Percentiles rank a stretch among this genome's conserved stretches.
Conservation (phyloP, 2,888 invertebrate genomes). For the Dryadula phaetusa region DNA sequence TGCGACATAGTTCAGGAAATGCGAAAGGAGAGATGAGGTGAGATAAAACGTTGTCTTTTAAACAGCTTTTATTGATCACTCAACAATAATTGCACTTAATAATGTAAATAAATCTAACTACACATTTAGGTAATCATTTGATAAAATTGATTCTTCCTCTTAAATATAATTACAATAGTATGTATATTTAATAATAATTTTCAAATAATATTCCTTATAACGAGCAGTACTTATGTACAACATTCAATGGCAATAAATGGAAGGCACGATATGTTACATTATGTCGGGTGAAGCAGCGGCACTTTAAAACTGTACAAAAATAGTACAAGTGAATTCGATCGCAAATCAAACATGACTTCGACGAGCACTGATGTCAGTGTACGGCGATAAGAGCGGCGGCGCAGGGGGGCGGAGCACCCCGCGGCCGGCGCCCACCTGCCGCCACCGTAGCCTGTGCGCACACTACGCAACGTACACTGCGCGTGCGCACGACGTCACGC, state of each 20-base stretch:
- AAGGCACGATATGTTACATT: slow-evolving; percentile 51
- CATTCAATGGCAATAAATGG: slow-evolving; percentile 51
- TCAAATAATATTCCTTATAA: slow-evolving; percentile 50
- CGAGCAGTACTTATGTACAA: slow-evolving; percentile 52
- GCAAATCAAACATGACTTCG: slow-evolving; percentile 44
- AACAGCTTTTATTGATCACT: slow-evolving; percentile 66
- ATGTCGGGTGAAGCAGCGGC: slow-evolving; percentile 48
- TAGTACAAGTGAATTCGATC: slow-evolving; percentile 43
- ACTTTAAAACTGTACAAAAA: slow-evolving; percentile 46
- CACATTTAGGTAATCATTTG: slow-evolving; percentile 75
- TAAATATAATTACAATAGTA: slow-evolving; percentile 52
- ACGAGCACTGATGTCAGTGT: slow-evolving; percentile 43
- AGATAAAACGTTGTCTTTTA: slow-evolving; percentile 13
- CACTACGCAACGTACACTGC: slow-evolving; percentile 40
- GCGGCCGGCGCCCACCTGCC: slow-evolving; percentile 50
- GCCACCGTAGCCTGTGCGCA: slow-evolving; percentile 10
- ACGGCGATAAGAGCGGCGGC: slow-evolving; percentile 40
- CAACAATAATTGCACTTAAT: slow-evolving; percentile 75
- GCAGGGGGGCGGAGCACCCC: slow-evolving; percentile 50
- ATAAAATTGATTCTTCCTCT: slow-evolving; percentile 61
- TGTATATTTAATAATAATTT: slow-evolving; percentile 55
- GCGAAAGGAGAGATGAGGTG: not conserved
- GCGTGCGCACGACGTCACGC: slow-evolving; percentile 47
- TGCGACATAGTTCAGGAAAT: not conserved
- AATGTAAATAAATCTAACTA: slow-evolving; percentile 67